Base-by-base conservation (phyloP, 1,140 invertebrate genomes). In the Drosophila sucinea region DNA sequence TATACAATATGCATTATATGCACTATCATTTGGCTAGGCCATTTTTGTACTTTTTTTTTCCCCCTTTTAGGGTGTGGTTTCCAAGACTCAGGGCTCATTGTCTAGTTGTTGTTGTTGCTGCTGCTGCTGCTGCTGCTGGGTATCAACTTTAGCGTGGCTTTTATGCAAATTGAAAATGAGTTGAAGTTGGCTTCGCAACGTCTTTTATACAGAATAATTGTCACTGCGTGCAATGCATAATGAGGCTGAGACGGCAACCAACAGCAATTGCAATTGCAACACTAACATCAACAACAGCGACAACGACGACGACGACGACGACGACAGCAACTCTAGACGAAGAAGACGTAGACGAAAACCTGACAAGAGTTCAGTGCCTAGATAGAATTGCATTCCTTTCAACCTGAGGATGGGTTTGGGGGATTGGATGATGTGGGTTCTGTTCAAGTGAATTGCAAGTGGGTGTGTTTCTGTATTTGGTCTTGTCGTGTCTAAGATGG, bases 121-220 rank as follows among this genome's bases (percentile, higher is more conserved):
- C 61, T 81, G 66, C 44, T 54, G 66, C 44, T 54, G 73, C 60
- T 70, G 58, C 55, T 68, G 66, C 7, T n/a, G 6, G 44, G 44
- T 51, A 25, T 51, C 69, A 70, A 73, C 70, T 65, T 74, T 55
- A 41, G 69, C 69, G 57, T 56, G 76, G 67, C 82, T 87, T 71
- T 82, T 83, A 86, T 86, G 84, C 83, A 86, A 86, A 86, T 86
- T 89, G 70, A 89, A 60, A 86, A 77, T 83, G 82, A 83, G 67
- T 79, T 87, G 79, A 51, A 51, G 44, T 51, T 51, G 76, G 76
- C 74, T 81, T 71, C 55, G 74, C 79, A 86, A 67, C 68, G 83
- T 89, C 83, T 86, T 86, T 83, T 89, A 62, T 67, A 79, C 79
- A 81, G 84, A 86, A 86, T 86, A 87, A 87, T 87, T 87, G 84